Evolutionary conservation across 2,113 vertebrate species (phyloP).

Genomic region (Mustelus asterias): DNA sequence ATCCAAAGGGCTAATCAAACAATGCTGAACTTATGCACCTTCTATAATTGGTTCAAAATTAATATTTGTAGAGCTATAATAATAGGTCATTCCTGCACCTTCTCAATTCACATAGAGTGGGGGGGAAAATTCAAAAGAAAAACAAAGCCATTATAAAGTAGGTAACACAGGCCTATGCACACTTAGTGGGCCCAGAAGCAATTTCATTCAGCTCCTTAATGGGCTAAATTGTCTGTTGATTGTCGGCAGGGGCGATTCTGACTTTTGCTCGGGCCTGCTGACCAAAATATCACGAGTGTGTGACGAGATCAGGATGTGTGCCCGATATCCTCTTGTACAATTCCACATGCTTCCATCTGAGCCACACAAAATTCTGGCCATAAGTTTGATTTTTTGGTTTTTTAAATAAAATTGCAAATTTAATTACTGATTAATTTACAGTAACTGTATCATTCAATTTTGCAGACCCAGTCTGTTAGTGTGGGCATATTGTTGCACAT

Average conservation of each 20-base stretch:
- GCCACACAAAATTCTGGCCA: no score
- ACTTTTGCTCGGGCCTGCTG: no score
- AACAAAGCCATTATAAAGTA: not conserved
- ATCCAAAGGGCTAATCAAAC: not conserved
- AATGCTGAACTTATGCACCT: not conserved
- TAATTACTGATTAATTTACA: not conserved
- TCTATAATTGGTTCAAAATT: not conserved
- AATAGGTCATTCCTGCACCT: not conserved
- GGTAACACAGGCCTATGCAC: not conserved
- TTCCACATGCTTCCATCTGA: no score
- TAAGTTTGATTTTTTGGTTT: not conserved
- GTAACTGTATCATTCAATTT: not conserved
- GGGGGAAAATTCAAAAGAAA: not conserved
- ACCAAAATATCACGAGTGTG: no score
- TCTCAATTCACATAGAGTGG: not conserved
- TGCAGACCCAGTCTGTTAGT: not conserved
- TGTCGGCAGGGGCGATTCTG: no score
- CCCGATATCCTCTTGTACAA: no score
- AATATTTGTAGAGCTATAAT: not conserved
- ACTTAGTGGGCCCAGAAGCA: no score
- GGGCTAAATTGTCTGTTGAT: no score
- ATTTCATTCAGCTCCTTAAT: no score
- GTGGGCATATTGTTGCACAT: not conserved
- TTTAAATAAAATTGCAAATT: not conserved
- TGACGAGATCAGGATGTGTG: no score